phyloP scores from a whole-genome alignment of 2,797 vertebrate genomes.

The Phalloptychus januarius region DNA sequence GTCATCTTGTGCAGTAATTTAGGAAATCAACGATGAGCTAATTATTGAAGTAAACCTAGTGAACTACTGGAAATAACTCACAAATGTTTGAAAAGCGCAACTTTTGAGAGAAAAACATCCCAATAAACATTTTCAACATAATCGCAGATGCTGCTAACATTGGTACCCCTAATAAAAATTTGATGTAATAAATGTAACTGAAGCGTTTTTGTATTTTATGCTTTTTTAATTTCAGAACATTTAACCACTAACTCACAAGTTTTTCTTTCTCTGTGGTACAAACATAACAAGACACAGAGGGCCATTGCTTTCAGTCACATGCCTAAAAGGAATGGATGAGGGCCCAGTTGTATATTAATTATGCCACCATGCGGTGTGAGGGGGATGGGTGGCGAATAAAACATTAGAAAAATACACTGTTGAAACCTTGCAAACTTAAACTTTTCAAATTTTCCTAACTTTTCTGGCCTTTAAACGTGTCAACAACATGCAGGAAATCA shows the following conservation, averaged over 20 bases:
- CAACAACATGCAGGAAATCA: neutral
- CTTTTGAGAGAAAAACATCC: neutral
- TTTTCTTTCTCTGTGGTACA: neutral
- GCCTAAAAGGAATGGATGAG: neutral
- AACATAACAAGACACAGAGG: neutral
- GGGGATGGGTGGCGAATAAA: neutral
- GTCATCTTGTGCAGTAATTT: neutral
- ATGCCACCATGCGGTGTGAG: neutral
- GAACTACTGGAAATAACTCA: neutral
- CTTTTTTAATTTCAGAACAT: neutral
- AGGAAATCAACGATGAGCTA: neutral
- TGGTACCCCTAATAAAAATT: neutral
- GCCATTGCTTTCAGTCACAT: neutral
- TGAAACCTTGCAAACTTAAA: neutral
- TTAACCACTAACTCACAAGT: neutral
- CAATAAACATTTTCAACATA: neutral
- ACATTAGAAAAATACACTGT: neutral
- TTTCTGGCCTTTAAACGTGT: neutral
- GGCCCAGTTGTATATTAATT: neutral
- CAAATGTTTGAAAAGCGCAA: neutral
- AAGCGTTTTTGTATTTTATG: neutral
- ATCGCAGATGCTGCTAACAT: neutral
- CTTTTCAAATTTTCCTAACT: neutral
- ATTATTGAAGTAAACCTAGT: neutral
- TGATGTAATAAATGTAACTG: neutral